Conservation (phyloP, 2,888 invertebrate genomes). For the Crematogaster levior region DNA sequence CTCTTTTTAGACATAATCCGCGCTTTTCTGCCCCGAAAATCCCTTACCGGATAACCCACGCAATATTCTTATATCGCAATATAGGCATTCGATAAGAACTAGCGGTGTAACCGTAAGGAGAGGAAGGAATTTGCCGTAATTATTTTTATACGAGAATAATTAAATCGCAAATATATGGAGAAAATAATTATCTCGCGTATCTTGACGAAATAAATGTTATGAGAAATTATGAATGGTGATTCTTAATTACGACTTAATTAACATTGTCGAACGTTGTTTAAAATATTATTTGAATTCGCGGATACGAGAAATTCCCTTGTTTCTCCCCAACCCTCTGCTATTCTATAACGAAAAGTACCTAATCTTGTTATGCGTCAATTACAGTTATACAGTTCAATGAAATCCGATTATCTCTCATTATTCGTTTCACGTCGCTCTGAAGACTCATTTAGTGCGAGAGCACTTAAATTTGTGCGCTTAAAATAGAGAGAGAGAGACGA, state of each 20-base stretch:
- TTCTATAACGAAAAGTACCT: conserved; percentile 6
- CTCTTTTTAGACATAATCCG: conserved; percentile 68
- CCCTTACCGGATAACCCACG: not conserved
- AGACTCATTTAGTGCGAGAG: conserved; percentile 30
- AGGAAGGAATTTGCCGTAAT: not conserved
- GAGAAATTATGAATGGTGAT: not conserved
- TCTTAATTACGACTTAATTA: conserved; percentile 34
- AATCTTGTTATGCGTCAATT: conserved; percentile 59
- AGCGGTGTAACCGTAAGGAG: not conserved
- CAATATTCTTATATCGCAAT: conserved; percentile 20
- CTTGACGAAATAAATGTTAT: not conserved
- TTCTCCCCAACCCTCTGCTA: too few species aligned
- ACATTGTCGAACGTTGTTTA: conserved; percentile 37
- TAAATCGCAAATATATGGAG: not conserved
- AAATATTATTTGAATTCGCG: conserved; percentile 42
- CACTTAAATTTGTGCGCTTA: conserved; percentile 40
- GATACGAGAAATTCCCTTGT: not conserved
- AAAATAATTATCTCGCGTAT: conserved; percentile 1
- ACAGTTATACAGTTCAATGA: conserved; percentile 57
- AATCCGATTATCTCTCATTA: conserved; percentile 62
- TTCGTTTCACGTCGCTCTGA: conserved; percentile 41
- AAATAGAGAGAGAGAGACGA: conserved; percentile 35
- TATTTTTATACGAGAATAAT: not conserved
- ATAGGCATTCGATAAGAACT: not conserved
- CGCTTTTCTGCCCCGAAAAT: conserved; percentile 44